Evolutionary conservation across 2,113 vertebrate species (phyloP), one percentile per base, ranked within the genome.

Genomic region (Urocynchramus pylzowi): DNA sequence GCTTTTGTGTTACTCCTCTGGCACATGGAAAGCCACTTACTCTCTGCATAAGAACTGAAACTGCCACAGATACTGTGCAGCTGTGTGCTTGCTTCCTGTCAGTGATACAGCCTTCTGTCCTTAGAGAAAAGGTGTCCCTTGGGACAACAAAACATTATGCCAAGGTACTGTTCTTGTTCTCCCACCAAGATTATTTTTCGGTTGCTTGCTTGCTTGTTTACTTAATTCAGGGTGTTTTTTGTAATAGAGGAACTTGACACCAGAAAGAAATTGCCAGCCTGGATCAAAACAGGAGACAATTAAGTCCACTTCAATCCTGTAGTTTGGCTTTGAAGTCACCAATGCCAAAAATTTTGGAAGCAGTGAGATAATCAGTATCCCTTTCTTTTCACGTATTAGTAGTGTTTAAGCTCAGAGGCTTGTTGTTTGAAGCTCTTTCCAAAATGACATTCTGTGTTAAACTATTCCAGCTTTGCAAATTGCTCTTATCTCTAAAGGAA

Each of bases 381-480:
- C 53, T 56, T 91, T 77, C 56, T 77, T 75, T 67, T 88, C 11
- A 24, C 1, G 0, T 56, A 26, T 42, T 26, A 57, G 47, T 53
- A 35, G 45, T 77, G 23, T 64, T 90, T 67, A 42, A 86, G 70
- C 21, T 74, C 47, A 54, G 31, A 77, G 44, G 4, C 7, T 41
- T 77, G 19, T 20, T 75, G 15, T 79, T 88, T 88, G 57, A 80
- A 89, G 53, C 33, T 44, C 33, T 93, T 93, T 93, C 67, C 67
- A 90, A 28, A 63, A 59, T 84, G 17, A 15, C 4, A 1, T 75
- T 94, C 35, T 41, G 18, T 64, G 35, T 68, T 71, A 37, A 84
- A 56, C 35, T 35, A 24, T 59, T 57, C 57, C 22, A 71, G 8
- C 11, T 91, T 52, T 94, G 41, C 52, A 60, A 28, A 22, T 75